A percentile compares a stretch with the other conserved stretches of the same genome.
These are phyloP conservation scores for Chelonoidis abingdonii DNA, from an alignment of 2,113 vertebrate genomes.

Conservation along the genomic window DNA sequence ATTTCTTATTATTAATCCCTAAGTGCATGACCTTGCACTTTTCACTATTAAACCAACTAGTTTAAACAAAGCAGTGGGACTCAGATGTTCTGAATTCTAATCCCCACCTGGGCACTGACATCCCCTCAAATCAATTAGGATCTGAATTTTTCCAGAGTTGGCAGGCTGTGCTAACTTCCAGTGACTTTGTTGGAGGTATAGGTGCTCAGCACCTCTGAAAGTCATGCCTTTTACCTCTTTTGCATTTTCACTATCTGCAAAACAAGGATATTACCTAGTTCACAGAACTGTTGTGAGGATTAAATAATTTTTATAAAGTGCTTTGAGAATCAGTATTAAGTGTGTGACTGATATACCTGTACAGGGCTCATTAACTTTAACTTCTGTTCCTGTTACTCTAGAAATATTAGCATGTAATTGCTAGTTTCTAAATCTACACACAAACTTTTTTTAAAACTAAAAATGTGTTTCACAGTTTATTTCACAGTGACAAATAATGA, in stretches of 20 bases:
- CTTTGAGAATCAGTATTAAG: conserved; percentile 26
- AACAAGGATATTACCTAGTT: neutral
- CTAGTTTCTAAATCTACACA: conserved; percentile 66
- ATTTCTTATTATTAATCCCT: too few relatives aligned
- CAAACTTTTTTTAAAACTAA: conserved; percentile 47
- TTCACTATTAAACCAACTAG: too few relatives aligned
- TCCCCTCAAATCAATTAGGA: neutral
- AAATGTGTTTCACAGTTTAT: conserved; percentile 67
- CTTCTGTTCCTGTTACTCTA: conserved; percentile 70
- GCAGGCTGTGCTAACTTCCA: neutral
- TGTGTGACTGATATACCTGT: conserved; percentile 54
- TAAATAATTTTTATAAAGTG: neutral
- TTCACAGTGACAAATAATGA: conserved; percentile 44
- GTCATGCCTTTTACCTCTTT: too few relatives aligned
- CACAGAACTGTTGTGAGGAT: conserved; percentile 1
- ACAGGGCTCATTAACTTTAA: conserved; percentile 66
- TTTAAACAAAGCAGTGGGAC: neutral
- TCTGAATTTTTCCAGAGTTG: neutral
- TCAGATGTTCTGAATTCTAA: neutral
- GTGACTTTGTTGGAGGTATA: neutral
- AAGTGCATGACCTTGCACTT: too few relatives aligned
- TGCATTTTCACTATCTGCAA: too few relatives aligned
- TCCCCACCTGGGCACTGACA: neutral
- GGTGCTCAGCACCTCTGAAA: neutral
- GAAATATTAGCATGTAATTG: conserved; percentile 71